Conservation (phyloP, 2,797 vertebrate species). For the Malurus leucopterus region DNA sequence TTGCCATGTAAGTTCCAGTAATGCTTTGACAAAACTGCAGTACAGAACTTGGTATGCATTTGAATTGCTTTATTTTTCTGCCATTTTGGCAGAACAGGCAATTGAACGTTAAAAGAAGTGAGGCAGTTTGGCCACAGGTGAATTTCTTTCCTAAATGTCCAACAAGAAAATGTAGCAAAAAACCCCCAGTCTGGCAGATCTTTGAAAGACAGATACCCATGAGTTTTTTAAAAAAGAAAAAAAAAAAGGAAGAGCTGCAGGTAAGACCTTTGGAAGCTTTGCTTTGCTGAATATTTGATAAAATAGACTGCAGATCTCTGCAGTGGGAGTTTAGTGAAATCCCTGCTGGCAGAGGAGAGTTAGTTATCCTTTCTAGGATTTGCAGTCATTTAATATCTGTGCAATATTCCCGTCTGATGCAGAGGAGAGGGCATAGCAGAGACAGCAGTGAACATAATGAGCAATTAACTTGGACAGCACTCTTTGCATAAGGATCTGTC, state of each 20-base stretch:
- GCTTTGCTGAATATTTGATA: conserved; percentile 63
- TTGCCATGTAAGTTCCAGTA: background rate
- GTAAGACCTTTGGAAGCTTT: conserved; percentile 9
- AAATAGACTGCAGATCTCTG: conserved; percentile 45
- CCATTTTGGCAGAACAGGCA: background rate
- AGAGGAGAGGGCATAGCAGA: background rate
- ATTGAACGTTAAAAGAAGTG: background rate
- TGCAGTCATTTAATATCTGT: conserved; percentile 23
- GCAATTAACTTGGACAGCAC: background rate
- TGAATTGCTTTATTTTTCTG: background rate
- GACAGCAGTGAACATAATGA: background rate
- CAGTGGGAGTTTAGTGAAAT: conserved; percentile 22
- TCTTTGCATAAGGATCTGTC: background rate
- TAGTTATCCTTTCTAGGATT: conserved; percentile 10
- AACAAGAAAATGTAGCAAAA: background rate
- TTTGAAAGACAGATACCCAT: background rate
- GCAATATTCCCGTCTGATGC: background rate
- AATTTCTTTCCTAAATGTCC: background rate
- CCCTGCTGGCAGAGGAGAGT: conserved; percentile 17
- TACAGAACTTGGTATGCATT: background rate
- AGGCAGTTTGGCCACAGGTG: background rate
- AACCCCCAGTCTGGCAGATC: background rate
- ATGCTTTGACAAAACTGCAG: background rate
- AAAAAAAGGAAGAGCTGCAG: background rate
- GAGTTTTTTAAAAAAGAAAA: background rate